Conservation (phyloP, 2,888 invertebrate species). For the Bursaphelenchus okinawaensis region DNA sequence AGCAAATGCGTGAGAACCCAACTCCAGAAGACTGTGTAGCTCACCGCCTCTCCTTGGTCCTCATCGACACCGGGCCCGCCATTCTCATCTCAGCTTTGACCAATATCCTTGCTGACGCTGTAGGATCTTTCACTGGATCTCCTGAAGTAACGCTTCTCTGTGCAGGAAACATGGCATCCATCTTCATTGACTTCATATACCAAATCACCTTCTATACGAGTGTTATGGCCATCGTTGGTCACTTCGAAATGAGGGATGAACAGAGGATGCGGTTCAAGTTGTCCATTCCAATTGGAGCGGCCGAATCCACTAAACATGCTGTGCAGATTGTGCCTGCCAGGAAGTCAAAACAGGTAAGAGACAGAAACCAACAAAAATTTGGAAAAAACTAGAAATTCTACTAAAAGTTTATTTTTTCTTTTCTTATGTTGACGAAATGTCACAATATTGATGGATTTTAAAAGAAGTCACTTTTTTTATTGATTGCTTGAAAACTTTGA, state of each 20-base stretch:
- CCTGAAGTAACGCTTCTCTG: slow-evolving; percentile 54
- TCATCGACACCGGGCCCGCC: slow-evolving; percentile 41
- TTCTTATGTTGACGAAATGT: no score
- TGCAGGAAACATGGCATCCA: slow-evolving; percentile 51
- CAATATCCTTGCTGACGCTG: slow-evolving; percentile 40
- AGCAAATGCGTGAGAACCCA: slow-evolving; percentile 30
- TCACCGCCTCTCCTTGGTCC: slow-evolving; percentile 34
- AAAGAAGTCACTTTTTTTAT: no score
- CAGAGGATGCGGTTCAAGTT: slow-evolving; percentile 6
- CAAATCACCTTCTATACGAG: slow-evolving; percentile 41
- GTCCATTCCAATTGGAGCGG: background rate
- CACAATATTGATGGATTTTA: no score
- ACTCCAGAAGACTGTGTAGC: slow-evolving; percentile 35
- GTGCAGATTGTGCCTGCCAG: background rate
- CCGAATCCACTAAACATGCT: background rate
- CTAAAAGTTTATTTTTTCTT: no score
- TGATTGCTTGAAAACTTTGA: no score
- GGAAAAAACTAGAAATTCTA: no score
- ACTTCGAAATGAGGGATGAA: slow-evolving; percentile 32
- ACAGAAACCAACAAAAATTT: no score
- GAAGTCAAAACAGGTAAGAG: background rate
- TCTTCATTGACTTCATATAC: slow-evolving; percentile 44
- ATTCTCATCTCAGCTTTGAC: slow-evolving; percentile 55
- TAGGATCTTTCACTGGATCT: slow-evolving; percentile 51
- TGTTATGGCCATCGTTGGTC: slow-evolving; percentile 45